Evolutionary conservation across 2,113 vertebrate genomes (phyloP).

Genomic region (Neolamprologus hecqui): DNA sequence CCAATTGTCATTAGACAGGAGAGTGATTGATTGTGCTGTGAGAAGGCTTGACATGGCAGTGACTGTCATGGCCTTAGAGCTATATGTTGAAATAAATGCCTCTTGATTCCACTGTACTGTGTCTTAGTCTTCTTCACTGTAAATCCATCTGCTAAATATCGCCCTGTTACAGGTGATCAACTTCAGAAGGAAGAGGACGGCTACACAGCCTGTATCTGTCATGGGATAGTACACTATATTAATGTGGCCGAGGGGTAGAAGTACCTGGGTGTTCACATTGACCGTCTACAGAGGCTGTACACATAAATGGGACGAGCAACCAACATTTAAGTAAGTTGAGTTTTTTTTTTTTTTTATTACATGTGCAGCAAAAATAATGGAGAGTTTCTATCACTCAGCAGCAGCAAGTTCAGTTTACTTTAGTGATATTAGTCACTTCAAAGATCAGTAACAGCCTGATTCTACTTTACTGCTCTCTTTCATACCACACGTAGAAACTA

Average conservation of each 20-base stretch:
- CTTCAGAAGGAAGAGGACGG: not conserved
- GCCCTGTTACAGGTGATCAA: not conserved
- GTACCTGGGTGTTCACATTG: not conserved
- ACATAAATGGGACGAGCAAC: not conserved
- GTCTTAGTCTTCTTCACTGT: not conserved
- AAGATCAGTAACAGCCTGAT: not conserved
- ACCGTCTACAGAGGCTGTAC: not conserved
- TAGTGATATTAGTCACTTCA: fast-evolving
- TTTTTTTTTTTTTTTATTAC: not conserved
- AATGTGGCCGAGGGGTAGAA: fast-evolving
- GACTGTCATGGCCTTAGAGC: fast-evolving
- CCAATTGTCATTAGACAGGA: not conserved
- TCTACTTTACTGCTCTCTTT: not conserved
- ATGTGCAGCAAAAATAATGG: not conserved
- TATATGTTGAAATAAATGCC: not conserved
- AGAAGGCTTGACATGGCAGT: not conserved
- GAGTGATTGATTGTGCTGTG: not conserved
- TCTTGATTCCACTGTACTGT: fast-evolving
- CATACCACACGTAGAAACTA: not conserved
- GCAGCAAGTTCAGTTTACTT: not conserved
- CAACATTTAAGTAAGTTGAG: not conserved
- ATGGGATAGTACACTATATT: fast-evolving
- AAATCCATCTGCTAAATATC: not conserved
- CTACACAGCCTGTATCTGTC: not conserved
- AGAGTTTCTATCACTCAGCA: not conserved